Base-by-base conservation (phyloP, 2,797 vertebrate genomes). In the Toxotes lorentzi region DNA sequence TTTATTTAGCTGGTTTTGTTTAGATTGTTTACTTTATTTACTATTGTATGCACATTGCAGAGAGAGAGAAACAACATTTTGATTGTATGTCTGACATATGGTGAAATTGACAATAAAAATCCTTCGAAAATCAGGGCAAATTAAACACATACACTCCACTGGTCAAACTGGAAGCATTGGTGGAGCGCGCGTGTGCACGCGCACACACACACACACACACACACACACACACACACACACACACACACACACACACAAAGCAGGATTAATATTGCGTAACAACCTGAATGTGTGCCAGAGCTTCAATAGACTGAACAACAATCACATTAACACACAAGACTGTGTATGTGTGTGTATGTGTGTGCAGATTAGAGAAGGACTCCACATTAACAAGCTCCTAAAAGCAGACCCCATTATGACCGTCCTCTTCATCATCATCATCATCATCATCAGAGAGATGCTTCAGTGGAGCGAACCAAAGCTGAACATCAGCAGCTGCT, bases 201-300 rank as follows among this genome's bases (percentile, higher is more conserved):
- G 54, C 30, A 74, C 48, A 58, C 50, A 60, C 58, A 70, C 65
- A 69, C 65, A 70, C 14, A 56, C 41, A 70, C 48, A 70, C 65
- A 50, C 62, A 70, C 51, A 66, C 51, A 70, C 61, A 35, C 47
- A 58, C 48, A 58, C 35, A 69, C 27, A 60, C 69, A 41, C 9
- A 69, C 27, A 69, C 27, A 3, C 11, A 54, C 5, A 61, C 23
- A 69, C 60, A 51, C 54, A 47, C 43, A 61, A 63, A 47, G 65
- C 13, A 59, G 78, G 89, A 92, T 91, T 90, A 92, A 30, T 35
- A 63, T 86, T 90, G 83, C 77, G 81, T 76, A 85, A 88, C 73
- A 78, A 54, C 65, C 50, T 59, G 54, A 91, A 91, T 88, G 74
- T 93, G 87, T 91, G 91, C 83, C 87, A 88, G 30, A 69, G 66